phyloP scores from a whole-genome alignment of 2,113 vertebrate species.

The Oryzias javanicus region DNA sequence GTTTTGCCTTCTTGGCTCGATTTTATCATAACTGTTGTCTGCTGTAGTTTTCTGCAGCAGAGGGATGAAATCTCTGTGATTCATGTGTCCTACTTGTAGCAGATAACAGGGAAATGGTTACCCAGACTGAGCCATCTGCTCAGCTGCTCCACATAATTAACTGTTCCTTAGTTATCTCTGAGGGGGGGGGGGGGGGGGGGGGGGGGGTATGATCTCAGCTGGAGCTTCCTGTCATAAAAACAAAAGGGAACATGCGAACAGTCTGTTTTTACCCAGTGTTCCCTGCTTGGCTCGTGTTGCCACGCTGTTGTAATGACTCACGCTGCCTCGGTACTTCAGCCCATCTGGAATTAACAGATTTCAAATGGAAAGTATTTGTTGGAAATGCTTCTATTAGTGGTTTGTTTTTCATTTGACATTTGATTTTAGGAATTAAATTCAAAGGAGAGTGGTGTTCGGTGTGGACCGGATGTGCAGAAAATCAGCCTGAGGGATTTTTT shows the following conservation, averaged over 20 bases:
- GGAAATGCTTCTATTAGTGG: not conserved
- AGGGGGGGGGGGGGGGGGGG: conserved; percentile 26
- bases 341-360: not conserved
- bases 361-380: not conserved
- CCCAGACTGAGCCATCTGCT: conserved; percentile 34
- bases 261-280: conserved; percentile 19
- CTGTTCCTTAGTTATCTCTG: conserved; percentile 29
- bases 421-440: no score
- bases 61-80: conserved; percentile 30
- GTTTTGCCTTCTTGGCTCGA: conserved; percentile 34
- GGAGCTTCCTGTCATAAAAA: conserved; percentile 49
- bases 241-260: conserved; percentile 31
- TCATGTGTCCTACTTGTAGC: conserved; percentile 27
- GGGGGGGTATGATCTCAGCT: conserved; percentile 57
- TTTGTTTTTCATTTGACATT: not conserved
- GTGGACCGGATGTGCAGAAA: conserved; percentile 7
- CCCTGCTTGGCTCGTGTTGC: conserved; percentile 20
- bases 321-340: not conserved
- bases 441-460: no score
- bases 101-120: conserved; percentile 44
- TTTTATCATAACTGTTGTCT: conserved; percentile 20
- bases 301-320: conserved; percentile 6
- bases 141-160: conserved; percentile 60
- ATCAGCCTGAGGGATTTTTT: not conserved
- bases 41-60: conserved; percentile 21